Base-by-base conservation (phyloP, 2,888 invertebrate genomes). In the Drosophila merina region DNA sequence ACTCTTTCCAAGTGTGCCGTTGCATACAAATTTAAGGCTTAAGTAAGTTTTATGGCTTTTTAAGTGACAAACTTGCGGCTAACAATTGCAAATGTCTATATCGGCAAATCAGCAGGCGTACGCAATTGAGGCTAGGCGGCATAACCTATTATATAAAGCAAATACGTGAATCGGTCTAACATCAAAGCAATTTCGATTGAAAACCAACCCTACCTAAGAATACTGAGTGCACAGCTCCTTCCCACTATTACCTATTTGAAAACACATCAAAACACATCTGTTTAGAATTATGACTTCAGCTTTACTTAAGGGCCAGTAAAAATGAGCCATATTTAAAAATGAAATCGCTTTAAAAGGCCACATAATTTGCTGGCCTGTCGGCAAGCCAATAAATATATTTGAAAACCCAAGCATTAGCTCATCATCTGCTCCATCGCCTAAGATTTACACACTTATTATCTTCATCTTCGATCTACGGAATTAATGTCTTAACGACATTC, bases 31-130 rank as follows among this genome's bases (percentile, higher is more conserved):
- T 82, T 69, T 38, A 45, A 38, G 57, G 72, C 57, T 74, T 69
- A 77, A 82, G 69, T 82, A 57, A 60, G 64, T 72, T 79, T 82
- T 74, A 82, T 85, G 64, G 30, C 49, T 70, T 74, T 85, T 82
- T 82, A 82, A 85, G 83, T 85, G 81, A 56, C 57, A 70, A 79
- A 73, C 72, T 70, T 66, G 63, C 38, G 56, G 26, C 49, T 12
- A 49, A 33, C 59, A 36, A 63, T 69, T 49, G 59, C 56, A 25
- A 42, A 51, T 25, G 56, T 57, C 52, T 69, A 33, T 72, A 80
- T 83, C 80, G 69, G 58, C 48, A 20, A 52, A 51, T 75, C 77
- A 49, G 58, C 26, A 47, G 49, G 9, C 44, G 14, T 49, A 56
- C 49, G 33, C 60, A 69, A 69, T 70, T 62, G 51, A 12, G 60